phyloP scores from a whole-genome alignment of 2,888 invertebrate species.

The Platynereis dumerilii region DNA sequence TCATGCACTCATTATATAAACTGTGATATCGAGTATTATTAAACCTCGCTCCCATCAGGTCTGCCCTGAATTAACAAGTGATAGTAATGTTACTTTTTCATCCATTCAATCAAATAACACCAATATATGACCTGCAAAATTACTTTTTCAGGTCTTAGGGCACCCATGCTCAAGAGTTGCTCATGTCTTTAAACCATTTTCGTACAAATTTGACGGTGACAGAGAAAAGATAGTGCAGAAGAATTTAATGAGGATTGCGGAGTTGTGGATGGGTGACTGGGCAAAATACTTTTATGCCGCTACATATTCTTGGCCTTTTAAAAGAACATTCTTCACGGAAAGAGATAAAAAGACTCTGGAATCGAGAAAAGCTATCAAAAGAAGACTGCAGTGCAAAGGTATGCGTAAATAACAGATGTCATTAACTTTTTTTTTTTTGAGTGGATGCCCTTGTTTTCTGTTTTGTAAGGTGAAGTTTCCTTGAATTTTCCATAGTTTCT shows the following conservation, averaged over 20 bases:
- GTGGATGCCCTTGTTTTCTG: background rate
- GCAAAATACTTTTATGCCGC: constrained; percentile 42
- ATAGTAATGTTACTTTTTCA: too few relatives aligned
- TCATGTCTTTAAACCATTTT: constrained; percentile 44
- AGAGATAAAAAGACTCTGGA: constrained; percentile 35
- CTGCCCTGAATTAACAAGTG: too few relatives aligned
- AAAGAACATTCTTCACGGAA: constrained; percentile 34
- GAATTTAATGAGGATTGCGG: constrained; percentile 43
- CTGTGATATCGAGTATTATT: too few relatives aligned
- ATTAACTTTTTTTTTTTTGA: background rate
- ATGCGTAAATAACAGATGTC: background rate
- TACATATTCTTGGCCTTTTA: constrained; percentile 38
- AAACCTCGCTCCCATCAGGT: too few relatives aligned
- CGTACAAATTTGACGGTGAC: constrained; percentile 44
- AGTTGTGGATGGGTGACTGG: constrained; percentile 45
- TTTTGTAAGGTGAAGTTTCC: background rate
- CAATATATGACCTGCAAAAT: too few relatives aligned
- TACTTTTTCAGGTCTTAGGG: constrained; percentile 36
- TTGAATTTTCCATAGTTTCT: background rate
- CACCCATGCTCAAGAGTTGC: constrained; percentile 44
- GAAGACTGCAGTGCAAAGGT: constrained; percentile 78
- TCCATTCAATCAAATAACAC: too few relatives aligned
- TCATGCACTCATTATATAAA: too few relatives aligned
- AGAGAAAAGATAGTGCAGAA: constrained; percentile 43
- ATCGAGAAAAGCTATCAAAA: constrained; percentile 74